These are phyloP conservation scores for Tetraodon nigroviridis DNA, from an alignment of 2,113 vertebrate species.

Conservation along the genomic window DNA sequence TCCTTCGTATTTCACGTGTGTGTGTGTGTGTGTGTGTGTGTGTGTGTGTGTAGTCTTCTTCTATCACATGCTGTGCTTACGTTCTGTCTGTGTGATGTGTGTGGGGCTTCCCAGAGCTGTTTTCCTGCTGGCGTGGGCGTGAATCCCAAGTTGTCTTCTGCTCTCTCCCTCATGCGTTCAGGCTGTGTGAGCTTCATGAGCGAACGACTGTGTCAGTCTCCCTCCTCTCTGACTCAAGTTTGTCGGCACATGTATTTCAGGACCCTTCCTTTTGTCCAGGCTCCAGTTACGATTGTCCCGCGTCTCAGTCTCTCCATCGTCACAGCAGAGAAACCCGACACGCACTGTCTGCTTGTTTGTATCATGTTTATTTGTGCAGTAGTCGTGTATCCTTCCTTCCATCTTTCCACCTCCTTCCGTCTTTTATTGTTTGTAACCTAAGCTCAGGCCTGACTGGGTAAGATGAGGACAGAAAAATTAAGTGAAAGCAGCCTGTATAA, in stretches of 20 bases:
- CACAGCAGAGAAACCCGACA: constrained; percentile 53
- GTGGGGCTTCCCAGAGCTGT: constrained; percentile 50
- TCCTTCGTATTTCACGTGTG: not conserved
- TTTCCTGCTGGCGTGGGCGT: constrained; percentile 20
- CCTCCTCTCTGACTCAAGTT: not conserved
- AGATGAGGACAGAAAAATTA: constrained; percentile 11
- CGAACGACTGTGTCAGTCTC: too few relatives aligned
- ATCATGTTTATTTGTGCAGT: constrained; percentile 71
- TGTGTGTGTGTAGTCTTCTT: not conserved
- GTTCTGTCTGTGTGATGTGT: not conserved
- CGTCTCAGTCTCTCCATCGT: constrained; percentile 44
- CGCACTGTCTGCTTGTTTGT: constrained; percentile 41
- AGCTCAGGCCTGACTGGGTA: not conserved
- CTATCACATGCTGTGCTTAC: not conserved
- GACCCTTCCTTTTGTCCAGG: constrained; percentile 22
- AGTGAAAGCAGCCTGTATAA: not conserved
- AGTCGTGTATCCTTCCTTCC: constrained; percentile 56
- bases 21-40: not conserved
- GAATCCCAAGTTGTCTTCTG: constrained; percentile 8
- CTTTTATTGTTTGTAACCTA: constrained; percentile 54
- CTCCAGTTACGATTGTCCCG: constrained; percentile 48
- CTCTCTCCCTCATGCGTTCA: constrained; percentile 8
- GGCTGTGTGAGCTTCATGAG: not conserved
- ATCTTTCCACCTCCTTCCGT: constrained; percentile 45
- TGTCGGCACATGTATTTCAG: constrained; percentile 3